Base-by-base conservation (phyloP, 2,888 invertebrate species). In the Rhorus exstirpatorius region DNA sequence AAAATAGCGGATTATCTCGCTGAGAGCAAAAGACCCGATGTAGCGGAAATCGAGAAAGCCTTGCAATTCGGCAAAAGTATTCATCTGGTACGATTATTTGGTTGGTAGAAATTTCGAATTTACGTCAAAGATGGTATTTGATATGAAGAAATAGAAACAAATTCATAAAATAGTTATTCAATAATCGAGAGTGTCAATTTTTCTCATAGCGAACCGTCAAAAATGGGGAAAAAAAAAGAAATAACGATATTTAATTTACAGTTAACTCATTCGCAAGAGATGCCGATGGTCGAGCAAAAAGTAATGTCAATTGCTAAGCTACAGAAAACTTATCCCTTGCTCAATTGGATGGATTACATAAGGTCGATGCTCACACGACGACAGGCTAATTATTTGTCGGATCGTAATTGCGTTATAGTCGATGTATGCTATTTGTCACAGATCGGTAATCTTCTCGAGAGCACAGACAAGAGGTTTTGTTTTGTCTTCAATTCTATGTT, bases 291-390 rank as follows among this genome's bases (percentile, higher is more conserved):
- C 51, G 84, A 85, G 53, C 55, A 77, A 19, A 86, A 76, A 49
- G 77, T 75, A 17, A 84, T 83, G 83, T 65, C 86, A 35, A 86
- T 86, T 17, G 74, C 19, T 4, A 71, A 83, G 51, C 68, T 86
- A n/a, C 77, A 84, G 41, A 79, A 53, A 35, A 67, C 60, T n/a
- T 85, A 83, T 76, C 86, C 86, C 24, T 83, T 81, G n/a, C 35
- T 86, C 8, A 68, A 85, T 80, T 86, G 86, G 86, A 84, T 84
- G 74, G 81, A 84, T 38, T 83, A 85, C 55, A 79, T 86, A 63
- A 81, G 83, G 51, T 71, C 79, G 31, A 85, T 86, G 83, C 61
- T 86, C 12, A 83, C 83, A 6, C 55, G 77, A 14, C 44, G 60
- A 51, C 85, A 85, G 68, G 83, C 85, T 3, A 79, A 84, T 75